Percentiles rank a stretch among this genome's conserved stretches.
Evolutionary conservation across 1,140 invertebrate genomes (phyloP).

Genomic region (Macrocentrus cingulum): DNA sequence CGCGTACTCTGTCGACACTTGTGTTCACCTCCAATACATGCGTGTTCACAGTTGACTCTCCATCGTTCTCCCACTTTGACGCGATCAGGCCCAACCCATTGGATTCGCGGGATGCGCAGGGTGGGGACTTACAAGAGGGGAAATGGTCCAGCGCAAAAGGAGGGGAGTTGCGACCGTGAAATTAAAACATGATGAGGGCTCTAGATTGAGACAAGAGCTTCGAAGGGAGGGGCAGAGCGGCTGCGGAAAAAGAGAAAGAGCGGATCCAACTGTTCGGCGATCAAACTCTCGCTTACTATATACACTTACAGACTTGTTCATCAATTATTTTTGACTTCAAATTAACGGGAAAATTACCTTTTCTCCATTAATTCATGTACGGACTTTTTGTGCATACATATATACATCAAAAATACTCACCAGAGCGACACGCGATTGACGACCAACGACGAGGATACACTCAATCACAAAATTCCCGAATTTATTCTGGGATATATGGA

Average conservation of each 20-base stretch:
- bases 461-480: conserved; percentile 19
- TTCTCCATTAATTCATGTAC: no score
- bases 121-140: conserved; percentile 33
- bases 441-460: conserved; percentile 11
- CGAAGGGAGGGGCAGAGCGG: conserved; percentile 26
- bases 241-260: neutral
- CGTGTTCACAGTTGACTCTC: neutral
- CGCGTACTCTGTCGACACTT: conserved; percentile 11
- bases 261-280: neutral
- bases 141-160: conserved; percentile 34
- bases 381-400: conserved; percentile 7
- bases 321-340: conserved; percentile 12
- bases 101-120: conserved; percentile 18
- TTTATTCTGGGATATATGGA: conserved; percentile 18
- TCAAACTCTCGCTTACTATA: no score
- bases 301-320: conserved; percentile 26
- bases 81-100: conserved; percentile 9
- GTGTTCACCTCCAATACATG: conserved; percentile 6
- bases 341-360: no score
- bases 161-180: conserved; percentile 48
- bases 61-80: neutral
- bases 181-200: conserved; percentile 55
- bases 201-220: conserved; percentile 49
- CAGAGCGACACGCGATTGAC: neutral
- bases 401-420: no score